Evolutionary conservation across 2,797 vertebrate species (phyloP).

Genomic region (Spinus pinus): DNA sequence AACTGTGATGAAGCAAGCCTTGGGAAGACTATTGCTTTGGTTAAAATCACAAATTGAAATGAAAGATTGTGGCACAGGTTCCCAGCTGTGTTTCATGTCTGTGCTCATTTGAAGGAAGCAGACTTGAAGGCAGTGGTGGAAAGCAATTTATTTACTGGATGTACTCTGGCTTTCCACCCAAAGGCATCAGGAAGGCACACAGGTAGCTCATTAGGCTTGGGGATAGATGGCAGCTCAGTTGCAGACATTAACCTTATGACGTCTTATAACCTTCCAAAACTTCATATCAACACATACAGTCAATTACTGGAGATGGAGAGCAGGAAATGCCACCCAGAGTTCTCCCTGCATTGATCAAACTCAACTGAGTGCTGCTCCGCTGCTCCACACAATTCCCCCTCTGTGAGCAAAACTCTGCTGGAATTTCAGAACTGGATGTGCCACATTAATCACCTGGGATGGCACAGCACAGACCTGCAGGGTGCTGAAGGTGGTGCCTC

Average conservation of each 20-base stretch:
- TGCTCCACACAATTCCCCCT: neutral
- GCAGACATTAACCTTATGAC: neutral
- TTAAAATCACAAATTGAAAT: conserved; percentile 19
- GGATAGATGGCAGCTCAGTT: neutral
- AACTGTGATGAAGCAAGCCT: neutral
- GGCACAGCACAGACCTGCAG: neutral
- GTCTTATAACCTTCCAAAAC: neutral
- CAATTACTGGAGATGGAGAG: neutral
- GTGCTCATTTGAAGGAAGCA: neutral
- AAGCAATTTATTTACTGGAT: conserved; percentile 25
- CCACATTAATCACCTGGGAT: neutral
- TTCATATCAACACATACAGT: neutral
- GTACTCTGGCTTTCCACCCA: neutral
- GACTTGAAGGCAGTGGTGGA: neutral
- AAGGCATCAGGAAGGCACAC: neutral
- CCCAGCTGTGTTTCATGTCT: neutral
- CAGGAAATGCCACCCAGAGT: neutral
- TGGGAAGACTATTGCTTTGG: neutral
- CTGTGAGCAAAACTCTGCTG: neutral
- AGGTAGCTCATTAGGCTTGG: neutral
- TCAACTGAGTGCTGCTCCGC: accelerated
- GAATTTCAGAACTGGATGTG: neutral
- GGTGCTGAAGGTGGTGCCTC: neutral
- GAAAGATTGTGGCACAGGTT: neutral
- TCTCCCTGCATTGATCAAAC: conserved; percentile 15